A percentile compares a stretch with the other conserved stretches of the same genome.
Evolutionary conservation across 30 jellyfish, hydroid and myxozoan genomes (phyloP).

Genomic region (Pseudorhiza aurosa): DNA sequence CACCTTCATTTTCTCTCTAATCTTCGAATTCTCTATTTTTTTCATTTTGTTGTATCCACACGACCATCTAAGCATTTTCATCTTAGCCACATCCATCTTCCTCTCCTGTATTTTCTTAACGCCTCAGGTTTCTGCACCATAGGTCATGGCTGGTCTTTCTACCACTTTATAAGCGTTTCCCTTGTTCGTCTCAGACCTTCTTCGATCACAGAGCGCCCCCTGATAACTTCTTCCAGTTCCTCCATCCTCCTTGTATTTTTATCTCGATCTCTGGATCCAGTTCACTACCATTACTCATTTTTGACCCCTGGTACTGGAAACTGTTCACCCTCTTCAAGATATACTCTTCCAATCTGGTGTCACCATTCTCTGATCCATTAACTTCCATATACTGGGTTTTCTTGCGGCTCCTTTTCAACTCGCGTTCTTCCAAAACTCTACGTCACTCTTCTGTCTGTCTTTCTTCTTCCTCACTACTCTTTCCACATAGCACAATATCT

Average conservation of each 20-base stretch:
- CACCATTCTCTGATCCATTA: neutral
- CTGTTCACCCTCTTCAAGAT: too few relatives aligned
- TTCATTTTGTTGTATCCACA: too few relatives aligned
- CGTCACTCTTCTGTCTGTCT: neutral
- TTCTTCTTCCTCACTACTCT: neutral
- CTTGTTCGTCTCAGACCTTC: neutral
- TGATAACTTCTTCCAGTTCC: neutral
- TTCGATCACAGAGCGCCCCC: neutral
- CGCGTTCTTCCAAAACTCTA: slow-evolving; percentile 8
- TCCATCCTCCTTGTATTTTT: neutral
- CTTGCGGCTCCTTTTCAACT: neutral
- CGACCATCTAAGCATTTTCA: too few relatives aligned
- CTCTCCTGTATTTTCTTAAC: too few relatives aligned
- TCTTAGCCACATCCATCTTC: too few relatives aligned
- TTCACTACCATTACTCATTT: neutral
- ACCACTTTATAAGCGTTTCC: slow-evolving; percentile 2
- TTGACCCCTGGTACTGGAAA: slow-evolving; percentile 12
- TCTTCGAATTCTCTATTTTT: too few relatives aligned
- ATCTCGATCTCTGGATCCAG: neutral
- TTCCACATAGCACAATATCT: neutral
- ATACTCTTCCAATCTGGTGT: too few relatives aligned
- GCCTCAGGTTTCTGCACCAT: neutral
- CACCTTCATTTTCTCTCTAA: too few relatives aligned
- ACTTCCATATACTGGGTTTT: slow-evolving; percentile 13
- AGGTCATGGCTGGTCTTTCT: slow-evolving; percentile 32